Conservation (phyloP, 2,113 vertebrate genomes). For the Stercorarius parasiticus region DNA sequence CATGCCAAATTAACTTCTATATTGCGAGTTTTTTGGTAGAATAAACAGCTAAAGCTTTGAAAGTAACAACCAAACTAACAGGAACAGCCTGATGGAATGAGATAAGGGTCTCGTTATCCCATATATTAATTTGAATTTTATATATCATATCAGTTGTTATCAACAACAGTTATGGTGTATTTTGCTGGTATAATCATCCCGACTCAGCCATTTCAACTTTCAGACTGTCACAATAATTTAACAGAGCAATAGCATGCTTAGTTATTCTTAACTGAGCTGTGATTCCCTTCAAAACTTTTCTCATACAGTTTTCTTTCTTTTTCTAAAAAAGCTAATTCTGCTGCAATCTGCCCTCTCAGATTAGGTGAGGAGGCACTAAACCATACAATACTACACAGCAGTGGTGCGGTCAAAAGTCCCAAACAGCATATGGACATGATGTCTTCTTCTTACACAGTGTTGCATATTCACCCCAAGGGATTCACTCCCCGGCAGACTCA, state of each 20-base stretch:
- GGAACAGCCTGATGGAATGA: background rate
- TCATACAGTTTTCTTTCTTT: background rate
- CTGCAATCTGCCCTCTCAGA: background rate
- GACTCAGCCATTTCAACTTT: background rate
- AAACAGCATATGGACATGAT: rapidly evolving
- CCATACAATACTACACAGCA: background rate
- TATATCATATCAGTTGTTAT: background rate
- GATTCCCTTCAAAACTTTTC: background rate
- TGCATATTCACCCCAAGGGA: background rate
- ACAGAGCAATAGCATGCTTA: background rate
- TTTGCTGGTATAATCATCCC: background rate
- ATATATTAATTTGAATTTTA: background rate
- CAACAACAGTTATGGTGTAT: background rate
- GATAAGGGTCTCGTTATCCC: background rate
- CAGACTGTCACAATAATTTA: background rate
- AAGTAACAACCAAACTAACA: background rate
- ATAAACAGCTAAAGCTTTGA: background rate
- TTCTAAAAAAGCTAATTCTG: background rate
- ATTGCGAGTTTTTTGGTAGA: background rate
- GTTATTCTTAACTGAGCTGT: background rate
- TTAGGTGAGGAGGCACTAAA: background rate
- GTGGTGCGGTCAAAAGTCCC: background rate
- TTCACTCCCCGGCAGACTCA: background rate
- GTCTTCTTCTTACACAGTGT: background rate
- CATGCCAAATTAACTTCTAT: background rate